Conservation (phyloP, 2,113 vertebrate species). For the Loxodonta africana region DNA sequence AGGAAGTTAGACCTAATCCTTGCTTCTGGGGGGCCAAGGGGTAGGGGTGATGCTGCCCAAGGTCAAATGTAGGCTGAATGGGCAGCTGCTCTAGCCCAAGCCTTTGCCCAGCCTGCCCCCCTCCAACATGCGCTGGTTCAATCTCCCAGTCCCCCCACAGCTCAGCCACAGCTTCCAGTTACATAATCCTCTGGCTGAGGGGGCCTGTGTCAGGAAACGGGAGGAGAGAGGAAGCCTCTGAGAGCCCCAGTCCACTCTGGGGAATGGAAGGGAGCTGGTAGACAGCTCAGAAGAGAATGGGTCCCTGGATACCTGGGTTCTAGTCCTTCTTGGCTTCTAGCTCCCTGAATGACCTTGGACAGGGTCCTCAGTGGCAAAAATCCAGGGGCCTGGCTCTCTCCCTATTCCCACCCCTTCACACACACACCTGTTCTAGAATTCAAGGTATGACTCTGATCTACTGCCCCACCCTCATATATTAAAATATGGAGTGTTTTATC, state of each 20-base stretch:
- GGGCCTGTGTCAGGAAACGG: slow-evolving; percentile 61
- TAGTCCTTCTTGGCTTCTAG: slow-evolving; percentile 23
- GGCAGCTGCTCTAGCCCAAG: slow-evolving; percentile 17
- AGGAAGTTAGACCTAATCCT: slow-evolving; percentile 17
- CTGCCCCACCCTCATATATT: neutral
- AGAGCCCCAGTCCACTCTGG: neutral
- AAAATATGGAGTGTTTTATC: neutral
- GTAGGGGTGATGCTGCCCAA: slow-evolving; percentile 12
- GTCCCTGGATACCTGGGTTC: slow-evolving; percentile 23
- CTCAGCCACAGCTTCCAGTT: slow-evolving; percentile 71
- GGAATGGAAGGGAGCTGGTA: neutral
- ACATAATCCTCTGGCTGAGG: slow-evolving; percentile 66
- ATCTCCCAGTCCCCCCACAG: slow-evolving; percentile 19
- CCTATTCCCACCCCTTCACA: neutral
- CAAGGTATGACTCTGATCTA: neutral
- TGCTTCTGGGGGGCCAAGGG: neutral
- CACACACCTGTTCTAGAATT: neutral
- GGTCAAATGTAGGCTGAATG: slow-evolving; percentile 51
- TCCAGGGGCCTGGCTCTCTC: neutral
- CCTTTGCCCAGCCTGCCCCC: neutral
- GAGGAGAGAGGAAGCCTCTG: neutral
- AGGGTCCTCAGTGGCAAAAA: slow-evolving; percentile 43
- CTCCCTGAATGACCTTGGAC: slow-evolving; percentile 73
- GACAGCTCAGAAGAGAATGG: neutral
- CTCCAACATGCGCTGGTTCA: neutral